Percentiles rank a stretch among this genome's conserved stretches.
Conservation (phyloP, 1,140 invertebrate species). For the Lepidostoma basale region DNA sequence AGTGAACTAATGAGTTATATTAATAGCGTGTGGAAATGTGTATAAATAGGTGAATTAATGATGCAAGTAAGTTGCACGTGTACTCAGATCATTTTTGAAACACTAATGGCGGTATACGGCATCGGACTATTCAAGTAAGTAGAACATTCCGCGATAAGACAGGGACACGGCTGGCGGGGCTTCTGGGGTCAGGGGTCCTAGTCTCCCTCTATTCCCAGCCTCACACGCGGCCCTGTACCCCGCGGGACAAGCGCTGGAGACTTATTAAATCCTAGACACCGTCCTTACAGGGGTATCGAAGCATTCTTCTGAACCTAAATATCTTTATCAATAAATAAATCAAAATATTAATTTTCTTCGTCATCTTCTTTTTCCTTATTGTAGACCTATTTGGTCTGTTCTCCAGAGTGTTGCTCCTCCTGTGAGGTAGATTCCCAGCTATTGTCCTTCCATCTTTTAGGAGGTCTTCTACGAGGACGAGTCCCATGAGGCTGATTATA, state of each 20-base stretch:
- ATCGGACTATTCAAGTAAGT: constrained; percentile 42
- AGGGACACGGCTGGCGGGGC: constrained; percentile 4
- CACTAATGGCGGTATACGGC: constrained; percentile 45
- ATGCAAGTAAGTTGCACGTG: background rate
- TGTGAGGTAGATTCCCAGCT: too few relatives aligned
- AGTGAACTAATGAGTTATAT: too few relatives aligned
- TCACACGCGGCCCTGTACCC: background rate
- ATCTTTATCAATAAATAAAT: too few relatives aligned
- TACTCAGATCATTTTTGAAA: constrained; percentile 28
- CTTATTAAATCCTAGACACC: constrained; percentile 24
- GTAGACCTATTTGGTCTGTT: too few relatives aligned
- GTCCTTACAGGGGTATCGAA: constrained; percentile 10
- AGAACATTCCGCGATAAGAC: constrained; percentile 41
- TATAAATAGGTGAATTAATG: background rate
- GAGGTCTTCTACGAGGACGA: too few relatives aligned
- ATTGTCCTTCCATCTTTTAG: too few relatives aligned
- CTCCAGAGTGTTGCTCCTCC: too few relatives aligned
- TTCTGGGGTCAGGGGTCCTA: constrained; percentile 3
- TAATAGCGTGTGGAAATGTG: too few relatives aligned
- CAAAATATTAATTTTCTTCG: too few relatives aligned
- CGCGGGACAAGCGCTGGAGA: background rate
- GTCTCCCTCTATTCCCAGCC: constrained; percentile 13
- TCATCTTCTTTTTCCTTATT: too few relatives aligned
- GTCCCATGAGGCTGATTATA: too few relatives aligned
- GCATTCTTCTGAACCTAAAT: background rate